Evolutionary conservation across 2,797 vertebrate species (phyloP), one percentile per base, ranked within the genome.

Genomic region (Cossypha polioptera): DNA sequence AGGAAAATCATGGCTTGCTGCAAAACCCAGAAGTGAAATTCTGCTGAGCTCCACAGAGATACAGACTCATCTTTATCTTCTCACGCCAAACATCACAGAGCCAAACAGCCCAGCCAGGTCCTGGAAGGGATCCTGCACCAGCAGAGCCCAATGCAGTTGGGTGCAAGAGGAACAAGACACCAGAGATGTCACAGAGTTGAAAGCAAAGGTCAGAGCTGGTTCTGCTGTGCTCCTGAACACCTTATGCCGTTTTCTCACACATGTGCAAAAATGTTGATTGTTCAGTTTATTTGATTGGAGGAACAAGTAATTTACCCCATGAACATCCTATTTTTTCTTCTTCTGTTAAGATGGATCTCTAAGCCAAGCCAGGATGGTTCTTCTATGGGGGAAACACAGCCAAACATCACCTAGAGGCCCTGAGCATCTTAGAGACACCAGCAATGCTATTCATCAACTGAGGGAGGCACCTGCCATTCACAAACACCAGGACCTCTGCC

Each of bases 251-350:
- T 68, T 53, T 51, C 38, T 42, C 38, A 24, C 6, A 24, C 3
- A 0, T 0, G 2, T 19, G 40, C 22, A 16, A 78, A 83, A 57
- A 68, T 0, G 3, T 14, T 59, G 45, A 33, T 63, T 17, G 11
- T 75, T 51, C 33, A 5, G 26, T 43, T 71, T 58, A 9, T 85
- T 80, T 71, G 48, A 62, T 5, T 12, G 25, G 13, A 7, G 5
- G 19, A 83, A 42, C 4, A 33, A 78, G 20, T 25, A 40, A 36
- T 36, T 80, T 20, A 38, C 4, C 9, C 20, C 17, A 67, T 36
- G 13, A 90, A 42, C 3, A 55, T 25, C 8, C 3, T 1, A 0
- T 4, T 36, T 61, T 42, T 48, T 19, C 50, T 26, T 3, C 53
- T 92, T 73, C 58, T 68, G 3, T 62, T 47, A 51, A 51, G 13